Evolutionary conservation across 2,888 invertebrate species (phyloP).

Genomic region (Leucozona laternaria): DNA sequence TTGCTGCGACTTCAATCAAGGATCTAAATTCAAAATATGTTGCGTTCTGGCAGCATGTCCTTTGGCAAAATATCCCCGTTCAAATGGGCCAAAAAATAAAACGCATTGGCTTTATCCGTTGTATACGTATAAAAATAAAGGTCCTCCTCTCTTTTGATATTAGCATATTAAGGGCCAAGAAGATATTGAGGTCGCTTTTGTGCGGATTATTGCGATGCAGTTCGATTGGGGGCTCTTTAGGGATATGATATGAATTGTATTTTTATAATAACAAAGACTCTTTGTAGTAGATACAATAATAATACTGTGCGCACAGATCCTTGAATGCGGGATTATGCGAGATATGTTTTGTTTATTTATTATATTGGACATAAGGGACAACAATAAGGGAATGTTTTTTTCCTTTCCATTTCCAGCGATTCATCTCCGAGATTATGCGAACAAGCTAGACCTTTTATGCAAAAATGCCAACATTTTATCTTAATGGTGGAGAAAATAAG

Average conservation of each 20-base stretch:
- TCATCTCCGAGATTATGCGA: conserved; percentile 48
- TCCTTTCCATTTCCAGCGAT: not conserved
- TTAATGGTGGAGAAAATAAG: conserved; percentile 57
- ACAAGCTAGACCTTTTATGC: conserved; percentile 65
- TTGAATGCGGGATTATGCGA: conserved; percentile 57
- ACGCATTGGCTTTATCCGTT: conserved; percentile 61
- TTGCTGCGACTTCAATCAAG: not conserved
- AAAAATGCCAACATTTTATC: conserved; percentile 59
- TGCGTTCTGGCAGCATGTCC: conserved; percentile 53
- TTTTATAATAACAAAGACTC: conserved; percentile 41
- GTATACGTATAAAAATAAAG: conserved; percentile 36
- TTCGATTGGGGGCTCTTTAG: conserved; percentile 59
- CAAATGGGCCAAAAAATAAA: conserved; percentile 53
- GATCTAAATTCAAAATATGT: conserved; percentile 44
- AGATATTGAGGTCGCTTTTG: conserved; percentile 42
- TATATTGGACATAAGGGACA: conserved; percentile 41
- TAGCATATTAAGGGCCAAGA: conserved; percentile 69
- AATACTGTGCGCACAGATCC: conserved; percentile 11
- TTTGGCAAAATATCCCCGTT: conserved; percentile 45
- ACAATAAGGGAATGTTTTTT: conserved; percentile 2
- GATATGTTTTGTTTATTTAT: conserved; percentile 65
- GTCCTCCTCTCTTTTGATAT: conserved; percentile 56
- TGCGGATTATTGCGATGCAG: conserved; percentile 63
- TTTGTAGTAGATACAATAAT: conserved; percentile 31
- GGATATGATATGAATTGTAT: conserved; percentile 24